Conservation (phyloP, 30 jellyfish, hydroid and myxozoan species). For the Mastigias papua region DNA sequence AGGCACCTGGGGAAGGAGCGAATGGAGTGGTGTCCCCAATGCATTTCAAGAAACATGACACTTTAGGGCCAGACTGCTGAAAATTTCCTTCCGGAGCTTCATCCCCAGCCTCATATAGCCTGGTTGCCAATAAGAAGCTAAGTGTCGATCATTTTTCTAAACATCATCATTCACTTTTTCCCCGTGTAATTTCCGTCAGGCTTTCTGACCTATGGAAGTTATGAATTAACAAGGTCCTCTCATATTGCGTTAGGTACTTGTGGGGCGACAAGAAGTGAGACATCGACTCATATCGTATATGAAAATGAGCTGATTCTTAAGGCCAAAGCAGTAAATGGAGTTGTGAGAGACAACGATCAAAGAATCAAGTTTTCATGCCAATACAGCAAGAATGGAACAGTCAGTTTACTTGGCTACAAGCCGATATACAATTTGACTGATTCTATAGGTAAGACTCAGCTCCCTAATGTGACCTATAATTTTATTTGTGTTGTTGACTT, state of each 20-base stretch:
- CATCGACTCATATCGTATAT: slow-evolving; percentile 9
- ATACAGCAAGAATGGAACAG: slow-evolving; percentile 11
- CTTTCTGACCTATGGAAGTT: too few relatives aligned
- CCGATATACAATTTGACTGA: slow-evolving; percentile 23
- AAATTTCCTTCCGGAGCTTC: too few relatives aligned
- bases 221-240: too few relatives aligned
- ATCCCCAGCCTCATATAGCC: too few relatives aligned
- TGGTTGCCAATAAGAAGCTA: too few relatives aligned
- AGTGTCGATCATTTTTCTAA: too few relatives aligned
- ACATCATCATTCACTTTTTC: too few relatives aligned
- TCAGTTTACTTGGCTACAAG: slow-evolving; percentile 5
- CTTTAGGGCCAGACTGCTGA: too few relatives aligned
- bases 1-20: too few relatives aligned
- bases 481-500: not conserved
- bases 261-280: slow-evolving; percentile 25
- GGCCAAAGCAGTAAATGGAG: slow-evolving; percentile 33
- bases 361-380: slow-evolving; percentile 26
- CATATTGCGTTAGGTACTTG: slow-evolving; percentile 43
- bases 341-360: slow-evolving; percentile 30
- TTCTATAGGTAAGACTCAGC: not conserved
- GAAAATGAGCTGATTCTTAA: slow-evolving; percentile 44
- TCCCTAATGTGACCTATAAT: not conserved
- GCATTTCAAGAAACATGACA: too few relatives aligned
- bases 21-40: too few relatives aligned
- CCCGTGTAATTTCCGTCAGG: too few relatives aligned